These are phyloP conservation scores for Choloepus hoffmanni DNA, from an alignment of 2,113 vertebrate species.

Conservation along the genomic window DNA sequence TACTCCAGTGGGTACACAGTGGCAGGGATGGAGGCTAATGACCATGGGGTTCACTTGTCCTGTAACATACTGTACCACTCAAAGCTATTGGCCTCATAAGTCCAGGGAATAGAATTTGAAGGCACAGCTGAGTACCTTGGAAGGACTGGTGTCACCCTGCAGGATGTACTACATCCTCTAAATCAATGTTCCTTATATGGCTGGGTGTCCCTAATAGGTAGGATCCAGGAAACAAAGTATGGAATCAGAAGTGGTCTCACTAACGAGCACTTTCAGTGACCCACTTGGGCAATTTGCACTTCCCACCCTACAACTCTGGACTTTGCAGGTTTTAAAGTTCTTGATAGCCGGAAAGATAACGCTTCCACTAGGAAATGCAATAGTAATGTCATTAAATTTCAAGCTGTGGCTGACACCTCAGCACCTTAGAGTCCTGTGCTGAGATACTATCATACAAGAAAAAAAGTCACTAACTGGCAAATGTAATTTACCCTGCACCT, in stretches of 20 bases:
- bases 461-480: not conserved
- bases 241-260: not conserved
- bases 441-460: not conserved
- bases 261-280: not conserved
- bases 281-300: not conserved
- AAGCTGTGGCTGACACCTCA: not conserved
- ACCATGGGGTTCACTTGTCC: not conserved
- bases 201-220: not conserved
- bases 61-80: not conserved
- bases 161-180: not conserved
- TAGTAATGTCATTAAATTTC: not conserved
- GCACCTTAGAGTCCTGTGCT: not conserved
- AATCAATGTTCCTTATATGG: not conserved
- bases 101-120: not conserved
- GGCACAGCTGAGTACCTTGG: not conserved
- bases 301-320: not conserved
- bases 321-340: not conserved
- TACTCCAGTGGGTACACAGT: fast-evolving
- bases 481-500: not conserved
- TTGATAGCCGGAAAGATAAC: not conserved
- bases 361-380: not conserved
- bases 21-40: not conserved
- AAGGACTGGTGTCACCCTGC: not conserved
- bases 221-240: not conserved
- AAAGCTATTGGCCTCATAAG: not conserved